phyloP scores from a whole-genome alignment of 2,113 vertebrate genomes.

The Centropristis striata region DNA sequence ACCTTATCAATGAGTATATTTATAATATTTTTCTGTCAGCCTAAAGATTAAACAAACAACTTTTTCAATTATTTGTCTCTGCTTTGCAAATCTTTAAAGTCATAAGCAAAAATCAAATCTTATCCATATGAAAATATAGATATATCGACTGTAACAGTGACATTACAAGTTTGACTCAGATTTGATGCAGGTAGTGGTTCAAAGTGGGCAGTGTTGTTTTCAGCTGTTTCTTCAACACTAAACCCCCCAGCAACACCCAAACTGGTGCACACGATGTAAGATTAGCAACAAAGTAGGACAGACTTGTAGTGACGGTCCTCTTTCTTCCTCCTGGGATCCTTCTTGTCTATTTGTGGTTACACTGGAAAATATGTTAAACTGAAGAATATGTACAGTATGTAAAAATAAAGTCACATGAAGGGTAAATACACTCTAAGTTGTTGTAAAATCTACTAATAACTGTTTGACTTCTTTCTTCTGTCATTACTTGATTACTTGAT shows the following conservation, averaged over 20 bases:
- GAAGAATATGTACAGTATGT: neutral
- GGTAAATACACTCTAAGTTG: neutral
- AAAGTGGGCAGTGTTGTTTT: slow-evolving; percentile 50
- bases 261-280: slow-evolving; percentile 61
- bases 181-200: slow-evolving; percentile 27
- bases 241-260: slow-evolving; percentile 54
- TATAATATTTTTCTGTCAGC: too few species aligned
- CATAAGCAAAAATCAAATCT: neutral
- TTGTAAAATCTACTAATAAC: neutral
- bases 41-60: too few species aligned
- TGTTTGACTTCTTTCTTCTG: too few species aligned
- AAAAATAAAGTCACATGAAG: slow-evolving; percentile 21
- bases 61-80: too few species aligned
- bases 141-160: neutral
- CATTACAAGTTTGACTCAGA: slow-evolving; percentile 4
- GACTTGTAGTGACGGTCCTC: slow-evolving; percentile 40
- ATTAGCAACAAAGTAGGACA: slow-evolving; percentile 75
- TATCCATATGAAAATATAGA: neutral
- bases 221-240: slow-evolving; percentile 35
- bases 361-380: slow-evolving; percentile 23
- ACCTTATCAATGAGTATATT: too few species aligned
- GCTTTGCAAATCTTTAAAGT: neutral
- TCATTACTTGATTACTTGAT: neutral
- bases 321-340: slow-evolving; percentile 50
- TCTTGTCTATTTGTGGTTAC: slow-evolving; percentile 51